Conservation (phyloP, 2,888 invertebrate genomes). For the Amphiduros pacificus region DNA sequence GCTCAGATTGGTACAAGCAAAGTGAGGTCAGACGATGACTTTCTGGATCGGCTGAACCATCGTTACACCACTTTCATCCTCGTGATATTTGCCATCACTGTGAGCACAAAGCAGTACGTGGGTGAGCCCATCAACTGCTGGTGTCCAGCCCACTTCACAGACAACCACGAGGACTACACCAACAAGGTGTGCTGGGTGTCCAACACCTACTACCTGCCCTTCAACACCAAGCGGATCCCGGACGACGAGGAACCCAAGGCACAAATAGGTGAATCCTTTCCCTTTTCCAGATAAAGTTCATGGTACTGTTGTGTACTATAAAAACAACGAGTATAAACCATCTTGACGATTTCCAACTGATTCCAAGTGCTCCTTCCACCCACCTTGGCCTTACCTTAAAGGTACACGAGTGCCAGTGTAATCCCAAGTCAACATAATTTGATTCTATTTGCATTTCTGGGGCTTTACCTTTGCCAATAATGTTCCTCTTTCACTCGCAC, state of each 20-base stretch:
- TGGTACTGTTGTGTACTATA: too few species aligned
- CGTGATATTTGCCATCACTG: slow-evolving; percentile 24
- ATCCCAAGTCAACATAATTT: too few species aligned
- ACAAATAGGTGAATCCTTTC: too few species aligned
- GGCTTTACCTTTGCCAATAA: too few species aligned
- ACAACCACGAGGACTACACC: slow-evolving; percentile 26
- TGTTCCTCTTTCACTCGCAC: too few species aligned
- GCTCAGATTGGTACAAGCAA: slow-evolving; percentile 19
- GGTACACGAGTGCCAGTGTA: too few species aligned
- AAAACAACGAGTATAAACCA: too few species aligned
- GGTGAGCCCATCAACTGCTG: slow-evolving; percentile 31
- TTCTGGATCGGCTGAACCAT: slow-evolving; percentile 29
- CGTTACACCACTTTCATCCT: slow-evolving; percentile 29
- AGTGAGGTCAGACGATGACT: slow-evolving; percentile 42
- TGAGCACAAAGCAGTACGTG: slow-evolving; percentile 21
- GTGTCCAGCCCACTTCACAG: slow-evolving; percentile 30
- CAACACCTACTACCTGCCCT: slow-evolving; percentile 23
- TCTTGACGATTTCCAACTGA: too few species aligned
- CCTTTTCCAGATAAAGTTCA: too few species aligned
- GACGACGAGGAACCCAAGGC: slow-evolving; percentile 13
- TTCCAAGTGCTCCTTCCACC: too few species aligned
- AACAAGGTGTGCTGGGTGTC: slow-evolving; percentile 31
- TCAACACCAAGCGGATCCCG: slow-evolving; percentile 54
- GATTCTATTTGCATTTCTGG: too few species aligned
- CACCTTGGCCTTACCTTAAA: too few species aligned